Percentiles rank a stretch among this genome's conserved stretches.
phyloP scores from a whole-genome alignment of 2,113 vertebrate species.

The Genyomyrus donnyi region DNA sequence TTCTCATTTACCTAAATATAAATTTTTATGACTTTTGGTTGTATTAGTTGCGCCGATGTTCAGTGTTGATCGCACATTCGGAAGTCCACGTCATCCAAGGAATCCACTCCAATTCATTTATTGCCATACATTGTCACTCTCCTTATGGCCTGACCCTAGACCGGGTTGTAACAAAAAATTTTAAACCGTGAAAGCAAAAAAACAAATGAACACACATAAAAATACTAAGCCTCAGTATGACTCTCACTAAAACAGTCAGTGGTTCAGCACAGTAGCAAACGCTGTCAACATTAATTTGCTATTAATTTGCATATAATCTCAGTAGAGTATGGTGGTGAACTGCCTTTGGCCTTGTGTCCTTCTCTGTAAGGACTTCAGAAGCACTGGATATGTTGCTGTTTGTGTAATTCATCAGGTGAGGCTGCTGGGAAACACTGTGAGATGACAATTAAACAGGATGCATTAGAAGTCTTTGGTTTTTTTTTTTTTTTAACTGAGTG shows the following conservation, averaged over 20 bases:
- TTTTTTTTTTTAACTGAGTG: not conserved
- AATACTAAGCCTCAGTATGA: not conserved
- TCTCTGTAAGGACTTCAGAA: not conserved
- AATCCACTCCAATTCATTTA: not conserved
- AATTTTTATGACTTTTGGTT: not conserved
- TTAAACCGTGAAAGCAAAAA: not conserved
- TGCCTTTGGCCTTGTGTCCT: not conserved
- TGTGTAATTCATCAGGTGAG: not conserved
- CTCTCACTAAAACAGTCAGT: not conserved
- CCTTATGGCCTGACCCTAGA: not conserved
- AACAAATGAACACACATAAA: not conserved
- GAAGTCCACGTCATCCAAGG: not conserved
- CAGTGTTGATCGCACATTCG: not conserved
- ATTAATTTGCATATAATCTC: not conserved
- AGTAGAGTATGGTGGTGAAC: not conserved
- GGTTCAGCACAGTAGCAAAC: not conserved
- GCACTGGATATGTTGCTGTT: not conserved
- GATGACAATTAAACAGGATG: not conserved
- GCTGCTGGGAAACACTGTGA: not conserved
- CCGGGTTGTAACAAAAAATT: not conserved
- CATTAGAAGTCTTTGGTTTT: not conserved
- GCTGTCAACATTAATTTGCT: not conserved
- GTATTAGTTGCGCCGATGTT: not conserved
- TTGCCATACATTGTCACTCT: not conserved
- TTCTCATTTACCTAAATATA: not conserved